Evolutionary conservation across 2,113 vertebrate genomes (phyloP).

Genomic region (Pluvianellus socialis): DNA sequence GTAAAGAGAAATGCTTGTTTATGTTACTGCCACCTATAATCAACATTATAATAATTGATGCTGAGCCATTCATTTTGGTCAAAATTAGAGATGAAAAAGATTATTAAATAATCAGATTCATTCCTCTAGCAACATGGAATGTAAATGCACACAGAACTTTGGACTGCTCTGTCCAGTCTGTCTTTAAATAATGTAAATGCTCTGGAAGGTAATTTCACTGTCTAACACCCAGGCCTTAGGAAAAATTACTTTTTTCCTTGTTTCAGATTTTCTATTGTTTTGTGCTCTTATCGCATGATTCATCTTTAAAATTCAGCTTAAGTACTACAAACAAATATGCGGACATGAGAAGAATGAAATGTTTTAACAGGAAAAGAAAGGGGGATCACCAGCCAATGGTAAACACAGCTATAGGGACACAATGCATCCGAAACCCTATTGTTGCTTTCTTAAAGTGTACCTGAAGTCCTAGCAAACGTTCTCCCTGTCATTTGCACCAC

Average conservation of each 20-base stretch:
- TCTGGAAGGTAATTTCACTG: background rate
- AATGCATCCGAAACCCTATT: rapidly evolving
- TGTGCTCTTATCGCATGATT: background rate
- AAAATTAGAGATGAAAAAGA: background rate
- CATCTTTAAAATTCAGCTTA: background rate
- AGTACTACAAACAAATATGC: background rate
- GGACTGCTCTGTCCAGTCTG: background rate
- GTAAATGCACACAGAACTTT: background rate
- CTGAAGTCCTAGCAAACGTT: background rate
- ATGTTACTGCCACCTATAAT: background rate
- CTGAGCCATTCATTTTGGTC: background rate
- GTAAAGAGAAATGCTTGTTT: background rate
- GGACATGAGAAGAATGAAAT: background rate
- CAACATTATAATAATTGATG: background rate
- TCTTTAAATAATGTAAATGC: background rate
- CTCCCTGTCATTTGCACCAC: background rate
- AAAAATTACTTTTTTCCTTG: background rate
- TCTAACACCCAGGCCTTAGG: background rate
- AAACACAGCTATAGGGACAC: background rate
- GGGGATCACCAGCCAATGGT: background rate
- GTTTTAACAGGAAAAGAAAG: background rate
- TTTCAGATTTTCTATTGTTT: background rate
- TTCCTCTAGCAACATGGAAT: background rate
- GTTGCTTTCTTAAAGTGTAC: background rate
- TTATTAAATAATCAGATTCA: background rate